These are phyloP conservation scores for Daphoenositta chrysoptera DNA, from an alignment of 2,113 vertebrate genomes.

Conservation along the genomic window DNA sequence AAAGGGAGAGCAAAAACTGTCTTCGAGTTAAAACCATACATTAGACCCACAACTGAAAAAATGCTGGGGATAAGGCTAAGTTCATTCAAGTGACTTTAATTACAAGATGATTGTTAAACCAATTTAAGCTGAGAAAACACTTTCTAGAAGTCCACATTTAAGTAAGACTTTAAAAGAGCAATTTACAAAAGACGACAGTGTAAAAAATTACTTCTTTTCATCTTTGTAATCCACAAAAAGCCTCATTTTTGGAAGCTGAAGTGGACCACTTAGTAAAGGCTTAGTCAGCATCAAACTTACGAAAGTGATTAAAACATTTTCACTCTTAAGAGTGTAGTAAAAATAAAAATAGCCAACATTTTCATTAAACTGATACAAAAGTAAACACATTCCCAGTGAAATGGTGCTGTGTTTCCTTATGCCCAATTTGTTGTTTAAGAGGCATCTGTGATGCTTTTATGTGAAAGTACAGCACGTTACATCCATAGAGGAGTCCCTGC, in stretches of 20 bases:
- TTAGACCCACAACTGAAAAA: not conserved
- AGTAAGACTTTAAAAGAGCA: not conserved
- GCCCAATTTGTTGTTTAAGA: not conserved
- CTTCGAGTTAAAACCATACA: not conserved
- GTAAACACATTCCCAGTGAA: not conserved
- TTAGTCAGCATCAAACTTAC: slow-evolving; percentile 8
- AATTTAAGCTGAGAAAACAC: slow-evolving; percentile 7
- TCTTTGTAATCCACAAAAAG: slow-evolving; percentile 42
- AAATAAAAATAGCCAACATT: not conserved
- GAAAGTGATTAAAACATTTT: not conserved
- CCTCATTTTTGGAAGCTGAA: slow-evolving; percentile 19
- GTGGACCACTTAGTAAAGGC: not conserved
- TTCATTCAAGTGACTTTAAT: slow-evolving; percentile 31
- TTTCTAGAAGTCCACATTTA: not conserved
- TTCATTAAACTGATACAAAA: not conserved
- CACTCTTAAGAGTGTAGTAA: not conserved
- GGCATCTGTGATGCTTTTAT: not conserved
- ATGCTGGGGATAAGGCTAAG: not conserved
- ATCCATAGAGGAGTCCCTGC: not conserved
- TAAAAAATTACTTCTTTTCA: slow-evolving; percentile 31
- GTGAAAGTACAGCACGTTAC: not conserved
- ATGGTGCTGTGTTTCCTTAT: not conserved
- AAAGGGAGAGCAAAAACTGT: not conserved
- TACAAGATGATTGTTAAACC: not conserved
- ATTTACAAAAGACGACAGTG: not conserved